These are phyloP conservation scores for Spheniscus mendiculus DNA, from an alignment of 2,113 vertebrate genomes.

Conservation along the genomic window DNA sequence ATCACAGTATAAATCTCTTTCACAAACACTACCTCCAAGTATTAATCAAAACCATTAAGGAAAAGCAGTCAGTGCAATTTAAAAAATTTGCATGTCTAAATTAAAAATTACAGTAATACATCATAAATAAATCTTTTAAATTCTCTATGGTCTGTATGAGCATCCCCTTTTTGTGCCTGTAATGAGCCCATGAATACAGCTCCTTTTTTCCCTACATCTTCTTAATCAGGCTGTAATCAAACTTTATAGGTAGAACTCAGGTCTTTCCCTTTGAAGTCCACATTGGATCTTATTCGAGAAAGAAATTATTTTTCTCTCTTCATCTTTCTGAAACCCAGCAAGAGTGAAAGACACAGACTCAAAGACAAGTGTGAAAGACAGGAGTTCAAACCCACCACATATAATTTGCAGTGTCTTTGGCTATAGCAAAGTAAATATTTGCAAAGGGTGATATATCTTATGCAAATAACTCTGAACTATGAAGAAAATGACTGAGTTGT, in stretches of 20 bases:
- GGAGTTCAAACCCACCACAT: conserved; percentile 51
- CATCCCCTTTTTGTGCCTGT: conserved; percentile 80
- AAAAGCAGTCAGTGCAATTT: conserved; percentile 92
- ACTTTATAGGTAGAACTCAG: conserved; percentile 64
- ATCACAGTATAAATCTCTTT: conserved; percentile 98
- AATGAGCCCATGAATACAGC: conserved; percentile 72
- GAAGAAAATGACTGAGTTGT: conserved; percentile 75
- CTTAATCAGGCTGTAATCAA: conserved; percentile 61
- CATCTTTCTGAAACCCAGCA: not conserved
- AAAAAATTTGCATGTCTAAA: conserved; percentile 93
- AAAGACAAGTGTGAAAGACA: conserved; percentile 60
- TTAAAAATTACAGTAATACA: conserved; percentile 94
- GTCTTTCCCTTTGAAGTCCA: conserved; percentile 52
- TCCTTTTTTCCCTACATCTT: conserved; percentile 5
- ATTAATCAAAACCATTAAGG: conserved; percentile 99
- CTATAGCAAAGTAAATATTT: conserved; percentile 80
- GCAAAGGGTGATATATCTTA: conserved; percentile 72
- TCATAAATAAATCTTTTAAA: conserved; percentile 91
- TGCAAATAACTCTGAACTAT: conserved; percentile 79
- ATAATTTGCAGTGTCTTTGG: conserved; percentile 68
- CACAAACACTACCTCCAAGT: conserved; percentile 94
- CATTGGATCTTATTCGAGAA: conserved; percentile 14
- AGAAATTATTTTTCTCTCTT: conserved; percentile 10
- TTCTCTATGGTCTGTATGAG: conserved; percentile 78
- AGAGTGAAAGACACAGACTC: conserved; percentile 39